Conservation (phyloP, 2,797 vertebrate genomes). For the Zalophus californianus region DNA sequence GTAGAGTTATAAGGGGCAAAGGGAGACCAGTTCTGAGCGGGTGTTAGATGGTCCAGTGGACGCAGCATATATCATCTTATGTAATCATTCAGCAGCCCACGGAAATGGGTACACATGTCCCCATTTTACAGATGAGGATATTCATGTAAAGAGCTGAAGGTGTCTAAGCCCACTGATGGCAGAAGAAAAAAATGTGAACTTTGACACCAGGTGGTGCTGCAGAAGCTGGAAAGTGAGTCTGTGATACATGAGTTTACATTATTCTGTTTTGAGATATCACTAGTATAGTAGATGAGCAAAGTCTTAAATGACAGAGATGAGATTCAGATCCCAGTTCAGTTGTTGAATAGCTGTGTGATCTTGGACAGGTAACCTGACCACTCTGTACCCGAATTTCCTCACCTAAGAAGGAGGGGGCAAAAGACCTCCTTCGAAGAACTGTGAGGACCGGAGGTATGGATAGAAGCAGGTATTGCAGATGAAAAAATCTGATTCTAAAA, state of each 20-base stretch:
- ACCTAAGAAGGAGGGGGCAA: neutral
- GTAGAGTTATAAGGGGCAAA: neutral
- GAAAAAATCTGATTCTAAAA: conserved; percentile 2
- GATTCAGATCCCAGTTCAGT: neutral
- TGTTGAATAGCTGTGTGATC: neutral
- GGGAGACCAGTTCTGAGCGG: neutral
- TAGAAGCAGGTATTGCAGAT: neutral
- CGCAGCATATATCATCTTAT: neutral
- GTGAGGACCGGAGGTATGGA: neutral
- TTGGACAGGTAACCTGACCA: neutral
- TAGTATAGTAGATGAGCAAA: neutral
- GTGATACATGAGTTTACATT: neutral
- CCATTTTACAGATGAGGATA: neutral
- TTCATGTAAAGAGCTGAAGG: neutral
- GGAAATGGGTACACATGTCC: neutral
- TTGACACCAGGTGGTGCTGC: conserved; percentile 69
- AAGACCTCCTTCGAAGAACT: neutral
- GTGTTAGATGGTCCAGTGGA: neutral
- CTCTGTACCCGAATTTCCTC: neutral
- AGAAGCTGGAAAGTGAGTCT: conserved; percentile 19
- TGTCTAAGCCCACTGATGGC: neutral
- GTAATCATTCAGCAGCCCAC: neutral
- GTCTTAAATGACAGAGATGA: neutral
- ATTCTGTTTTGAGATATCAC: neutral
- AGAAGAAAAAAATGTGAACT: neutral